phyloP scores from a whole-genome alignment of 2,888 invertebrate species.

The Desoria tigrina region DNA sequence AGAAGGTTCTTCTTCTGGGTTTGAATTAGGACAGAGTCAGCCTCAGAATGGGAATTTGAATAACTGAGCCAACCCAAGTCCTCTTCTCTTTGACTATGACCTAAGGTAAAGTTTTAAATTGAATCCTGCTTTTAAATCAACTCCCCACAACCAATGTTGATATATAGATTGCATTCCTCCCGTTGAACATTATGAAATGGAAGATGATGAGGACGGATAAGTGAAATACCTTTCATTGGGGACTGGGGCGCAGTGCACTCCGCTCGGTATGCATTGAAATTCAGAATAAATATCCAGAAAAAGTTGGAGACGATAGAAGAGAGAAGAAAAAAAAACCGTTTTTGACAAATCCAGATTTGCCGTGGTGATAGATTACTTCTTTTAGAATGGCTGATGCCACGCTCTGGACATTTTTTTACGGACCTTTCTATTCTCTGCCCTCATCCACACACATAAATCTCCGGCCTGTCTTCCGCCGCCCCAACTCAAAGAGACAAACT shows the following conservation, averaged over 20 bases:
- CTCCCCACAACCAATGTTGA: conserved; percentile 17
- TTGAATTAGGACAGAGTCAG: conserved; percentile 9
- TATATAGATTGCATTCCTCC: conserved; percentile 11
- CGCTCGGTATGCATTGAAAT: background rate
- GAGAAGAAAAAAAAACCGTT: conserved; percentile 37
- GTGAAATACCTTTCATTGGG: conserved; percentile 3
- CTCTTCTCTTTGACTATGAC: conserved; percentile 8
- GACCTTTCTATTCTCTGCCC: conserved; percentile 46
- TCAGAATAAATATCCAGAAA: conserved; percentile 2
- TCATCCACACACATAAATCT: conserved; percentile 52
- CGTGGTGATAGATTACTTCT: conserved; percentile 53
- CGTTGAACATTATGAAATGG: background rate
- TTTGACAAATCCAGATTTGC: conserved; percentile 54
- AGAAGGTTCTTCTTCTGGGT: background rate
- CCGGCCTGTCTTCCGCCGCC: conserved; percentile 52
- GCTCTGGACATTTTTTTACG: conserved; percentile 51
- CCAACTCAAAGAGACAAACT: conserved; percentile 47
- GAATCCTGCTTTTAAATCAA: background rate
- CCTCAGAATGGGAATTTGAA: conserved; percentile 18
- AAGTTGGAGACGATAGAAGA: conserved; percentile 8
- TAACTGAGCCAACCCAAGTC: conserved; percentile 10
- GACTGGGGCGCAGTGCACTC: conserved; percentile 12
- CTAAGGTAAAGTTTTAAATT: conserved; percentile 1
- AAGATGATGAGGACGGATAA: conserved; percentile 5
- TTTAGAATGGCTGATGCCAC: conserved; percentile 53